Evolutionary conservation across 2,888 invertebrate genomes (phyloP), one percentile per base, ranked within the genome.

Genomic region (Agrotis exclamationis): DNA sequence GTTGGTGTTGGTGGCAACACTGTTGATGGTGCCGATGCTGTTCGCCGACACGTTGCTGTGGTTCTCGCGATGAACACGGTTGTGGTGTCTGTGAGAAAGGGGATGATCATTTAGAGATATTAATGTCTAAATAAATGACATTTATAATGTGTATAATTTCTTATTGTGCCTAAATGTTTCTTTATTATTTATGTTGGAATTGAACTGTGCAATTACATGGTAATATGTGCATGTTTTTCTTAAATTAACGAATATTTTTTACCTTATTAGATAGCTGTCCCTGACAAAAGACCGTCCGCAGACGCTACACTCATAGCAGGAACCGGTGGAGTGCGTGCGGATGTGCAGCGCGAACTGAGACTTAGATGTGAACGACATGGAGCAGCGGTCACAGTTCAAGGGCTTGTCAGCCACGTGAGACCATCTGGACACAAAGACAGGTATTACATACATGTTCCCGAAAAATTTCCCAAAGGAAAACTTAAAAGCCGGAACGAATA

Each of bases 351-450:
- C 97, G 93, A 98, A 98, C 94, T 97, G 97, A 74, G 97, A 97
- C 95, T 98, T 98, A 87, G 97, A 97, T 66, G 97, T 97, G 93
- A 98, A 98, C 76, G 97, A 97, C 94, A 97, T 96, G 85, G 97
- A 97, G 92, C 98, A 97, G 82, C 97, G 96, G 88, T 97, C 97
- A 94, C 98, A 98, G 85, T 97, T 97, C 86, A 98, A 90, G 50
- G 97, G 97, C 93, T 97, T 97, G 90, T 98, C 98, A 7, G 97
- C 97, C 66, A 98, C 97, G 93, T 98, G 98, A 63, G 98, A 97
- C 98, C 98, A 98, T 84, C 97, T 97, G 86, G 0, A 3, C 14
- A 60, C 39, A 45, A 0, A 45, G 14, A 20, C 51, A 68, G 50
- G 63, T 48, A 64, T 24, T 5, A 24, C 16, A 9, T 7, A 63